Evolutionary conservation across 2,113 vertebrate species (phyloP).

Genomic region (cattle (Bos taurus)): DNA sequence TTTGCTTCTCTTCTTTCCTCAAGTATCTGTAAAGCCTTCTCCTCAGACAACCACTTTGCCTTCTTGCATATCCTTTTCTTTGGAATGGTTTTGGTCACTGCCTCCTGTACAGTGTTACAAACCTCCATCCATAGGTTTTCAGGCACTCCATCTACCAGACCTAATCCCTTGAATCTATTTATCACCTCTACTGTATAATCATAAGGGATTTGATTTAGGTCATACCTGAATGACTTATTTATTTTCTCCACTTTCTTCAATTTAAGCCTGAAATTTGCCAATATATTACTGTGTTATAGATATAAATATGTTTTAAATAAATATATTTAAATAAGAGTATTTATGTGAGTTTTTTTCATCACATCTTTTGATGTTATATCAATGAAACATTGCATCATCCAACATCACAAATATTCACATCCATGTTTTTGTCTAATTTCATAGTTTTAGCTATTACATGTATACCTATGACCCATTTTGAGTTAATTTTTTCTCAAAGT

Average conservation of each 20-base stretch:
- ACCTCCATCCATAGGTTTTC: fast-evolving
- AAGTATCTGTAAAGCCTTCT: not conserved
- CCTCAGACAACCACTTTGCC: not conserved
- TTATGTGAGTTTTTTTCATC: not conserved
- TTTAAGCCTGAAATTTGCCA: not conserved
- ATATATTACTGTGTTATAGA: not conserved
- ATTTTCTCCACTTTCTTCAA: not conserved
- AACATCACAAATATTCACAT: not conserved
- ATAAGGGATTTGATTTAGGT: not conserved
- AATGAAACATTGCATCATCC: not conserved
- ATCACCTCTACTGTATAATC: not conserved
- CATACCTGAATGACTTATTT: not conserved
- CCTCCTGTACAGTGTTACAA: not conserved
- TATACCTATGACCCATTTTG: not conserved
- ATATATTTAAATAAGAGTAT: not conserved
- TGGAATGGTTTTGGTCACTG: not conserved
- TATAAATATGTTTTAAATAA: not conserved
- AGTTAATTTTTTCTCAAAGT: not conserved
- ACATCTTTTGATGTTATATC: not conserved
- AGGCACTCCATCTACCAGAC: not conserved
- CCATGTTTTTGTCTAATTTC: not conserved
- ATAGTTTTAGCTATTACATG: not conserved
- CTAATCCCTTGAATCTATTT: not conserved
- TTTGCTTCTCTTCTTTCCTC: not conserved
- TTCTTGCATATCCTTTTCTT: not conserved